Base-by-base conservation (phyloP, 2,797 vertebrate genomes). In the Tamandua tetradactyla region DNA sequence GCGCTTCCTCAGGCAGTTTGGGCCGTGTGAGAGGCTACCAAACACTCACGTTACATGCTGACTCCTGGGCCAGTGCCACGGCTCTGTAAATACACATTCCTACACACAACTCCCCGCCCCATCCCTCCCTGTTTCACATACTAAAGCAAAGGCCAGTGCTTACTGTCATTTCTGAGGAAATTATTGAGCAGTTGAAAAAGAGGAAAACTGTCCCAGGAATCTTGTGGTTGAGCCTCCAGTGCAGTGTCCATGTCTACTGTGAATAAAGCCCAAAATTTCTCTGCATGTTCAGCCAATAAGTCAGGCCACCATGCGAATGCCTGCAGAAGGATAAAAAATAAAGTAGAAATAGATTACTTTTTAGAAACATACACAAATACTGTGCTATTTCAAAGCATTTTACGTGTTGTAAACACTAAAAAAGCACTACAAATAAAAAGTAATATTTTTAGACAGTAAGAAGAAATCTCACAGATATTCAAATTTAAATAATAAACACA, bases 101-200 rank as follows among this genome's bases (percentile, higher is more conserved):
- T 2, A n/a, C 7, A 49, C 6, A 25, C 0, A 3, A 9, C 4
- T 3, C 7, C 52, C 42, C 25, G 32, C 18, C 72, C 35, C 20
- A 2, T 5, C 32, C 42, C 32, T 27, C 57, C 61, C 30, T 22
- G 12, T 27, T 44, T 71, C 57, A 82, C 0, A 55, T 2, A 72
- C 2, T 13, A 94, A 69, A 25, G 12, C 74, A 94, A 97, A 94
- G 61, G 0, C 5, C 91, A 86, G 32, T 93, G 98, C 99, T 99
- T 98, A 99, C 99, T 79, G 95, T 99, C 99, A 52, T 98, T 98
- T 95, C 98, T 98, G 92, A 99, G 98, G 97, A 98, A 99, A 96
- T 99, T 99, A 98, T 99, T 99, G 96, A 99, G 98, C 76, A 99
- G 98, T 96, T 99, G 99, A 97, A 99, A 99, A 76, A 99, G 98